Evolutionary conservation across 2,888 invertebrate species (phyloP), one percentile per base, ranked within the genome.

Genomic region (Steinernema hermaphroditum): DNA sequence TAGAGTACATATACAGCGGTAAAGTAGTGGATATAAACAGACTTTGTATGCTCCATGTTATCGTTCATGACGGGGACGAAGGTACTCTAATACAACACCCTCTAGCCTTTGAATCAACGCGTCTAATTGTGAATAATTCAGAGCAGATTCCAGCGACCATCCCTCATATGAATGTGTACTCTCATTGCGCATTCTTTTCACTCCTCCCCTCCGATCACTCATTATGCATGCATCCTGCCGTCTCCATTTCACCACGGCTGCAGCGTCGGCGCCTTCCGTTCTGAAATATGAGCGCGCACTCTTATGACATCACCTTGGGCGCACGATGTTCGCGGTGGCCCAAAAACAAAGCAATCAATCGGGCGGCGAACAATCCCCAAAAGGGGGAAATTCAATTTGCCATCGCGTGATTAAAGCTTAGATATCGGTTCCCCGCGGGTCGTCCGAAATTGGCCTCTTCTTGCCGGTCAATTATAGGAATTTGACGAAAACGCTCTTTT

Each of bases 291-390:
- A n/a, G 46, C n/a, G n/a, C 16, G 46, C 46, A n/a, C 46, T 46
- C 46, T 4, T 6, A 46, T 46, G 46, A 46, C 46, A 46, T 46
- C 46, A 46, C 16, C n/a, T 46, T 46, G 16, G 6, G 8, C n/a
- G 46, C 16, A n/a, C 41, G 41, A 8, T 9, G 41, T 41, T 41
- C 14, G 46, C n/a, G 46, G 37, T 4, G 8, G 46, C 46, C 46
- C 19, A 46, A 46, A 41, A 46, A 46, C 46, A 46, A 46, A n/a
- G 46, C 46, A 46, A 46, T 46, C 46, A 46, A 46, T 46, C 19
- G n/a, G 9, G 19, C n/a, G n/a, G n/a, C n/a, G 19, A n/a, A 19
- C 46, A 46, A 46, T 46, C 46, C 46, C 46, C 46, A 9, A 16
- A 46, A 46, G 19, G 46, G 46, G n/a, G 46, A 46, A 46, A 46